Evolutionary conservation across 2,113 vertebrate species (phyloP), one percentile per base, ranked within the genome.

Genomic region (Lucifuga dentata): DNA sequence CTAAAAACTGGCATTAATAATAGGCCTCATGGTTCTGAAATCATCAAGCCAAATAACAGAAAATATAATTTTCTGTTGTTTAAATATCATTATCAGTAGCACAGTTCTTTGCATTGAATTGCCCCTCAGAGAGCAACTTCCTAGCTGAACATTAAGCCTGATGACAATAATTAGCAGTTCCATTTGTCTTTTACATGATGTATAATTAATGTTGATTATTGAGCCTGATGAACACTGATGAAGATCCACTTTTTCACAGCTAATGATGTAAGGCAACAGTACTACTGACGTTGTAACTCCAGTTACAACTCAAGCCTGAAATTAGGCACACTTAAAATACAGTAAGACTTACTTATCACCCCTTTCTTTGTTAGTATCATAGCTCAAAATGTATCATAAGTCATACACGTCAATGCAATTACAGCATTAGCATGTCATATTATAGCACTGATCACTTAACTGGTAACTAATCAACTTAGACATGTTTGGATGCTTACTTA

Each of bases 201-300:
- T 78, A 55, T 43, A 51, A 71, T 77, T 75, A 80, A 69, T 68
- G 38, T 33, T 49, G 9, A 11, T n/a, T 58, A 59, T 29, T 7
- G 3, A 29, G 26, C 26, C 26, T 7, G 3, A 72, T 83, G 29
- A 51, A 40, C 62, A 53, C 51, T 59, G 77, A 69, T 75, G 57
- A 75, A 58, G 59, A 55, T 1, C 2, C 32, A 11, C 73, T 46
- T 49, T 46, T 49, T 36, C 71, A 75, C 65, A 61, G 61, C 84
- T 66, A 62, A 69, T 10, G 12, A 19, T 0, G 17, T 5, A 8
- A 69, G 21, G 16, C 35, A 66, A 21, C 65, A 63, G 15, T 56
- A 55, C 23, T 19, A 32, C 19, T 19, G 59, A 51, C 53, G 26
- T 56, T 35, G 43, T 11, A 19, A 49, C 43, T 38, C 16, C 48